Evolutionary conservation across 2,797 vertebrate species (phyloP).

Genomic region (Spea hammondii): DNA sequence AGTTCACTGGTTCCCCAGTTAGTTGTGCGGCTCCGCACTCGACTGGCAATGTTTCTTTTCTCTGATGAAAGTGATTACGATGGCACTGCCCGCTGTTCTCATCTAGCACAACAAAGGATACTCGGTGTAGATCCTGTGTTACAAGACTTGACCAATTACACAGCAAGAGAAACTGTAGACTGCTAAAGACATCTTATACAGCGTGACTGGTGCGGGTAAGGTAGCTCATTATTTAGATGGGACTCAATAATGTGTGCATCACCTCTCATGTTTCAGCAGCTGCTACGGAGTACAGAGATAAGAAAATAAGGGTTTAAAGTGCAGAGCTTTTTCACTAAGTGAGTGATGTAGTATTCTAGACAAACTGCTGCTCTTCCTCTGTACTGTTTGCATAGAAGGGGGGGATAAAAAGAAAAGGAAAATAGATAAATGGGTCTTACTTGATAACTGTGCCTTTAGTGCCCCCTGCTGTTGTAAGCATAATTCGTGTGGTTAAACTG

Average conservation of each 20-base stretch:
- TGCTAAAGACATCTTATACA: conserved; percentile 12
- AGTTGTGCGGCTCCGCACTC: background rate
- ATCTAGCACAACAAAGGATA: conserved; percentile 11
- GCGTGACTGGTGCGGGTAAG: conserved; percentile 7
- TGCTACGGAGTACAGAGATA: conserved; percentile 34
- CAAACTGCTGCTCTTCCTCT: conserved; percentile 12
- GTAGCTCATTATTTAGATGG: conserved; percentile 26
- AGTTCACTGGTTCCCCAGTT: background rate
- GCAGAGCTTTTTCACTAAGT: conserved; percentile 26
- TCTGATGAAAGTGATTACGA: background rate
- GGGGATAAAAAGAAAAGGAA: background rate
- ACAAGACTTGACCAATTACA: background rate
- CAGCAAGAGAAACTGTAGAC: conserved; percentile 13
- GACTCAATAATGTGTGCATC: conserved; percentile 28
- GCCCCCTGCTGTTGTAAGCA: conserved; percentile 96
- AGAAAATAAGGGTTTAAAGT: conserved; percentile 26
- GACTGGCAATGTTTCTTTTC: background rate
- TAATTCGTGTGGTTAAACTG: conserved; percentile 89
- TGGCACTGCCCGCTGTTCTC: conserved; percentile 19
- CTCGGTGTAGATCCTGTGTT: conserved; percentile 15
- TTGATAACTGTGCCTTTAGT: conserved; percentile 94
- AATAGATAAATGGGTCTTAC: conserved; percentile 65
- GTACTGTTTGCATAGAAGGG: conserved; percentile 16
- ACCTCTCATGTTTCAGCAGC: conserved; percentile 16
- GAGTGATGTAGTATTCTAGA: conserved; percentile 18